phyloP scores from a whole-genome alignment of 2,888 invertebrate genomes.

The Eupithecia vulgata region DNA sequence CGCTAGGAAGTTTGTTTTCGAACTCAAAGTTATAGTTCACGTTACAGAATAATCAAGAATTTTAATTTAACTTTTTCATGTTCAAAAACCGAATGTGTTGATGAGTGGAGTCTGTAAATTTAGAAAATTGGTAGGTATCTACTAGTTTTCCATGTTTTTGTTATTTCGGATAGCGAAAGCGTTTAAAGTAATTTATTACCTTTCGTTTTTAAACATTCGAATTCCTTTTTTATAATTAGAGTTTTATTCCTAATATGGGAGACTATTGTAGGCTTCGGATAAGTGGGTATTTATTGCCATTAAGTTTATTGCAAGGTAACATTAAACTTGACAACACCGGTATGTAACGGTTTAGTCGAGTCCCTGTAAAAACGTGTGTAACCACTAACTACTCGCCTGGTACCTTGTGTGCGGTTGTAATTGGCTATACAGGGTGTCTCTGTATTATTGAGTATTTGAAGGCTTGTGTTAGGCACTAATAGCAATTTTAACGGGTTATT shows the following conservation, averaged over 20 bases:
- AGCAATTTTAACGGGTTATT: not conserved
- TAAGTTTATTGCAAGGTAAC: slow-evolving; percentile 36
- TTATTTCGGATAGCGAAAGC: too few species aligned
- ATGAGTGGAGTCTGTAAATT: not conserved
- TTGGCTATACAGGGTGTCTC: slow-evolving; percentile 16
- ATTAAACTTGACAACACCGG: slow-evolving; percentile 36
- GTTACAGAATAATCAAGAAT: not conserved
- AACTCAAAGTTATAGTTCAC: not conserved
- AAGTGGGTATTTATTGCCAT: not conserved
- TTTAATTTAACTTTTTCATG: not conserved
- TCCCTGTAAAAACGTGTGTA: slow-evolving; percentile 39
- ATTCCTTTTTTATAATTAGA: not conserved
- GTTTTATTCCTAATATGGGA: not conserved
- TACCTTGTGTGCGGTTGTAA: slow-evolving; percentile 25
- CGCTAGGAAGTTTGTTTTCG: not conserved
- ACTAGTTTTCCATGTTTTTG: too few species aligned
- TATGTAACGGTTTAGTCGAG: slow-evolving; percentile 28
- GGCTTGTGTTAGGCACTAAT: not conserved
- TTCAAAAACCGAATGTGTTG: not conserved
- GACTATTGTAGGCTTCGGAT: not conserved
- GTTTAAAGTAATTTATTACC: too few species aligned
- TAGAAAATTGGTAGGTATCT: too few species aligned
- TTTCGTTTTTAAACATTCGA: not conserved
- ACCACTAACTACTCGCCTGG: slow-evolving; percentile 7
- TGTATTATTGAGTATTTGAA: not conserved